Base-by-base conservation (phyloP, 2,113 vertebrate species). In the Triplophysa rosa region DNA sequence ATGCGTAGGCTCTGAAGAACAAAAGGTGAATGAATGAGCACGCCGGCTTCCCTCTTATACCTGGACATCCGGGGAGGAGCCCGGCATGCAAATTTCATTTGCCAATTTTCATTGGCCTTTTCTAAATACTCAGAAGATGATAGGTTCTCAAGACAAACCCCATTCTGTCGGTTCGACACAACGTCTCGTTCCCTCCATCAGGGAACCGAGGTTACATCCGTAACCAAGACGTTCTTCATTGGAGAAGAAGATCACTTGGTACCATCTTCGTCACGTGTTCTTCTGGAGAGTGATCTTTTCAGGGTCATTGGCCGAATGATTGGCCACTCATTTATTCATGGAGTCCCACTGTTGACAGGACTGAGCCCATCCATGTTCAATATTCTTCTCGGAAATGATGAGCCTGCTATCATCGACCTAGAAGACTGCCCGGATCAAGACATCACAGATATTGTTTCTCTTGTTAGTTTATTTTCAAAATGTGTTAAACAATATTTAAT, bases 271-370 rank as follows among this genome's bases (percentile, higher is more conserved):
- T 67, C 29, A 42, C 17, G 26, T 7, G 40, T 67, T 42, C 65
- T 67, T n/a, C 65, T 67, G 8, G 65, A 67, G 16, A 67, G 26
- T 8, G 33, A 67, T 33, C 37, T 67, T 42, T 67, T 67, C 21
- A 33, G 33, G 9, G 65, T 42, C 33, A 67, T 67, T 45, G 66
- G 66, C 4, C 37, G 66, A 37, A 67, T 67, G 37, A 67, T 67
- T 67, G 66, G 66, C 3, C 66, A 67, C 19, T 67, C 66, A 8
- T 67, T 67, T 21, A 67, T 67, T 19, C 40, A 67, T 42, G 37
- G 66, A 42, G 66, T 17, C 2, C 37, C 66, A 37, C 42, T 45
- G 5, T 12, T 67, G 10, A 67, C 66, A 12, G 66, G 66, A 4
- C 42, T 67, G 42, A 67, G 37, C 33, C 65, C 16, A 8, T 67